A percentile compares a stretch with the other conserved stretches of the same genome.
Evolutionary conservation across 2,888 invertebrate species (phyloP).

Genomic region (Alentia gelatinosa): DNA sequence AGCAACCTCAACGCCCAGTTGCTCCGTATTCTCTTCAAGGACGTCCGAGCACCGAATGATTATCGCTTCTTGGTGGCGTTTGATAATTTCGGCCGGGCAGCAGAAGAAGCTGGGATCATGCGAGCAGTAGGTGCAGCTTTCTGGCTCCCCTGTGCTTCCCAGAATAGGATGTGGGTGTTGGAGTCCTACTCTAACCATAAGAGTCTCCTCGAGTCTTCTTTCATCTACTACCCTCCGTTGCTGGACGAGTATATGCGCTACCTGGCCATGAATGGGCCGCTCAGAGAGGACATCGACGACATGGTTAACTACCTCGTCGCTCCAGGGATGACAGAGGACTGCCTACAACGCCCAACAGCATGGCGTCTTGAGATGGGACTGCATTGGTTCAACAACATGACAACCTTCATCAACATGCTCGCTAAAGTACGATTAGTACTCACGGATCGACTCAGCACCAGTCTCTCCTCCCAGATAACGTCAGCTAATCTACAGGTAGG

Average conservation of each 20-base stretch:
- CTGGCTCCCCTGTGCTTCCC: not conserved
- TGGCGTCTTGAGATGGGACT: constrained; percentile 19
- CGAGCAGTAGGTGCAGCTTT: constrained; percentile 20
- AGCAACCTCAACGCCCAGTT: constrained; percentile 13
- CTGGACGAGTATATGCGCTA: not conserved
- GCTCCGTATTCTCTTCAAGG: not conserved
- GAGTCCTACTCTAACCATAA: constrained; percentile 8
- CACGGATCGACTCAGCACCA: not conserved
- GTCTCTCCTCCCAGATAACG: not conserved
- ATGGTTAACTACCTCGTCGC: not conserved
- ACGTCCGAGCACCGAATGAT: not conserved
- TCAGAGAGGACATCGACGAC: not conserved
- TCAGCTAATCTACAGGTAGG: not conserved
- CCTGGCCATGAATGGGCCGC: not conserved
- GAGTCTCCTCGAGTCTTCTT: not conserved
- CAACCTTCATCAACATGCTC: constrained; percentile 26
- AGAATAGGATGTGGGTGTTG: not conserved
- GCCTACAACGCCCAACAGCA: not conserved
- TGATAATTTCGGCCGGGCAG: constrained; percentile 24
- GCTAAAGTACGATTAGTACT: not conserved
- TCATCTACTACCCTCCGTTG: constrained; percentile 5
- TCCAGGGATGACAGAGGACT: not conserved
- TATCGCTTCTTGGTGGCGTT: constrained; percentile 27
- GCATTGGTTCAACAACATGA: constrained; percentile 24
- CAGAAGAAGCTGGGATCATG: constrained; percentile 13